Percentiles rank a stretch among this genome's conserved stretches.
These are phyloP conservation scores for Hybos culiciformis DNA, from an alignment of 2,888 invertebrate genomes.

Conservation along the genomic window DNA sequence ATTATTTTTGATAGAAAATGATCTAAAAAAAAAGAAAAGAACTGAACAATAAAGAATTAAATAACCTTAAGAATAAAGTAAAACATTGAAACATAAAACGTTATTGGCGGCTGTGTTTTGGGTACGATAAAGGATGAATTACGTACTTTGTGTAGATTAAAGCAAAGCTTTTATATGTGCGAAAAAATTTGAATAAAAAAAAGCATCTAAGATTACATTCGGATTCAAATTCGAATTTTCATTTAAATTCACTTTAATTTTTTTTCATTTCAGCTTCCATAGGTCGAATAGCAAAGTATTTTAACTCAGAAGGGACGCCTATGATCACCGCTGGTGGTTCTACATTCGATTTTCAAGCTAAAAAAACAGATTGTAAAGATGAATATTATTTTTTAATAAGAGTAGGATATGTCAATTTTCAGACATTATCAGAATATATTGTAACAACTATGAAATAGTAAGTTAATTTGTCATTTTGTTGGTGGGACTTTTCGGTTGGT, in stretches of 20 bases:
- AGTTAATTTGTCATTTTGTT: too few relatives aligned
- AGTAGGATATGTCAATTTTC: conserved; percentile 57
- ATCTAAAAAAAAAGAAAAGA: too few relatives aligned
- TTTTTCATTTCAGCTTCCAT: conserved; percentile 51
- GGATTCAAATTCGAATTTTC: too few relatives aligned
- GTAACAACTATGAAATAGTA: conserved; percentile 56
- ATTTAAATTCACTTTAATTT: background rate
- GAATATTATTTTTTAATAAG: conserved; percentile 71
- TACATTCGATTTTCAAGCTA: conserved; percentile 59
- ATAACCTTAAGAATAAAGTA: too few relatives aligned
- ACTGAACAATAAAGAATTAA: too few relatives aligned
- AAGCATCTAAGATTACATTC: background rate
- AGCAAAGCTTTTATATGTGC: too few relatives aligned
- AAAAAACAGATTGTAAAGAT: conserved; percentile 52
- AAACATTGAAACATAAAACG: too few relatives aligned
- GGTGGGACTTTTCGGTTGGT: too few relatives aligned
- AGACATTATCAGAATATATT: conserved; percentile 57
- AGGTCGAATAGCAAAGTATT: conserved; percentile 63
- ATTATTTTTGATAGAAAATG: too few relatives aligned
- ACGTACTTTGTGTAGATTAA: too few relatives aligned
- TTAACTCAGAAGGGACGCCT: conserved; percentile 58
- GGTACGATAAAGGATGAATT: too few relatives aligned
- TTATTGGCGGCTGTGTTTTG: too few relatives aligned
- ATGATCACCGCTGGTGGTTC: conserved; percentile 70
- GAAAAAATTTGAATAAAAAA: background rate